These are phyloP conservation scores for Brachyistius frenatus DNA, from an alignment of 2,113 vertebrate genomes.

Conservation along the genomic window DNA sequence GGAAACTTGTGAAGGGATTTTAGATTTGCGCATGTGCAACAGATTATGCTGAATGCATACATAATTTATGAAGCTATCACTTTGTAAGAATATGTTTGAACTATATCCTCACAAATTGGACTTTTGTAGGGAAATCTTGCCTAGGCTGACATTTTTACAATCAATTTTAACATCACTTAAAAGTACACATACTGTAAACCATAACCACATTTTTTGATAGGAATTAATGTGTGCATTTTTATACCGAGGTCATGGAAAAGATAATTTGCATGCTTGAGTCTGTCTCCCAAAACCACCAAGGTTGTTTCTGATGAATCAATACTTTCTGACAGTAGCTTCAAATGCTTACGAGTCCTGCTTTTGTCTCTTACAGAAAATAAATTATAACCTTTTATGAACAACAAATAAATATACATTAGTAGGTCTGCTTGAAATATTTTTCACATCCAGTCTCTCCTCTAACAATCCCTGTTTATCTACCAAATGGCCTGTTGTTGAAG, in stretches of 20 bases:
- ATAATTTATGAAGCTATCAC: background rate
- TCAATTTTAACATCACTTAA: background rate
- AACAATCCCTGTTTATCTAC: constrained; percentile 33
- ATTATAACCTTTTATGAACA: constrained; percentile 22
- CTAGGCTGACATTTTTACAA: background rate
- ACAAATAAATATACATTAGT: constrained; percentile 30
- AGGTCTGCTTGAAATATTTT: constrained; percentile 12
- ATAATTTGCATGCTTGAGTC: background rate
- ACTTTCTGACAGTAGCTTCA: background rate
- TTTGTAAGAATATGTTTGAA: background rate
- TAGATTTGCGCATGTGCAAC: background rate
- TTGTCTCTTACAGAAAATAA: constrained; percentile 17
- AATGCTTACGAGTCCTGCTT: background rate
- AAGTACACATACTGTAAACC: background rate
- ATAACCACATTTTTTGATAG: background rate
- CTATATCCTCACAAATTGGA: background rate
- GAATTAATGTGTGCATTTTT: background rate
- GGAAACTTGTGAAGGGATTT: background rate
- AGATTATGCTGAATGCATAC: background rate
- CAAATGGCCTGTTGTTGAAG: constrained; percentile 43
- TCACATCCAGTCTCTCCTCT: constrained; percentile 4
- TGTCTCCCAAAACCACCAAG: background rate
- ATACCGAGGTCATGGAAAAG: background rate
- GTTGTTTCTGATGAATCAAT: background rate
- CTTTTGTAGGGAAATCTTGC: background rate